Conservation (phyloP, 2,888 invertebrate species). For the Anarsia innoxiella region DNA sequence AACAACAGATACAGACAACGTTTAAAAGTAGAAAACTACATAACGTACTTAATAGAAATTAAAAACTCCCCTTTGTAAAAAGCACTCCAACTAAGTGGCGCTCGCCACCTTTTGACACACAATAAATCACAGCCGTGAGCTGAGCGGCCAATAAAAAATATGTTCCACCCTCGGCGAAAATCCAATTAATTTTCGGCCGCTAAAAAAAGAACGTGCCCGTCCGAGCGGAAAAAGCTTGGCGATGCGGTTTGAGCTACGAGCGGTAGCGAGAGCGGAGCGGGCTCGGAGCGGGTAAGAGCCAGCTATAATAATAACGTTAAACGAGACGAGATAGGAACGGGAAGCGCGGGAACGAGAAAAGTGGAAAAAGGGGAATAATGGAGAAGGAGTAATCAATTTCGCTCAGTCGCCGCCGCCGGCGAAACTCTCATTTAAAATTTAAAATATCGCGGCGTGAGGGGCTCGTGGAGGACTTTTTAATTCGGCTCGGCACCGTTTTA, state of each 20-base stretch:
- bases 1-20: neutral
- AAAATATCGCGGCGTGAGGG: slow-evolving; percentile 65
- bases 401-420: slow-evolving; percentile 66
- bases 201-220: slow-evolving; percentile 66
- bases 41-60: slow-evolving; percentile 27
- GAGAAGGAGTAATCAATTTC: slow-evolving; percentile 75
- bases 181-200: slow-evolving; percentile 74
- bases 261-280: slow-evolving; percentile 24
- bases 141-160: slow-evolving; percentile 74
- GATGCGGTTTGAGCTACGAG: slow-evolving; percentile 27
- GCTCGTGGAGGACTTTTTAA: slow-evolving; percentile 69
- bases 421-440: slow-evolving; percentile 71
- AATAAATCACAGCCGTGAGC: slow-evolving; percentile 72
- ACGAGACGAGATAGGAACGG: slow-evolving; percentile 60
- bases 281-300: slow-evolving; percentile 24
- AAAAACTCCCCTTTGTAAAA: slow-evolving; percentile 52
- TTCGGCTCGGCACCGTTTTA: slow-evolving; percentile 64
- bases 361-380: slow-evolving; percentile 72
- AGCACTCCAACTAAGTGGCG: slow-evolving; percentile 69
- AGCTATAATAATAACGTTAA: slow-evolving; percentile 66
- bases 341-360: slow-evolving; percentile 58
- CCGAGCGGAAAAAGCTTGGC: slow-evolving; percentile 62
- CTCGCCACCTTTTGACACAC: slow-evolving; percentile 74
- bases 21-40: slow-evolving; percentile 11
- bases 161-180: slow-evolving; percentile 74